Percentiles rank a stretch among this genome's conserved stretches.
Conservation (phyloP, 2,113 vertebrate species). For the Python bivittatus region DNA sequence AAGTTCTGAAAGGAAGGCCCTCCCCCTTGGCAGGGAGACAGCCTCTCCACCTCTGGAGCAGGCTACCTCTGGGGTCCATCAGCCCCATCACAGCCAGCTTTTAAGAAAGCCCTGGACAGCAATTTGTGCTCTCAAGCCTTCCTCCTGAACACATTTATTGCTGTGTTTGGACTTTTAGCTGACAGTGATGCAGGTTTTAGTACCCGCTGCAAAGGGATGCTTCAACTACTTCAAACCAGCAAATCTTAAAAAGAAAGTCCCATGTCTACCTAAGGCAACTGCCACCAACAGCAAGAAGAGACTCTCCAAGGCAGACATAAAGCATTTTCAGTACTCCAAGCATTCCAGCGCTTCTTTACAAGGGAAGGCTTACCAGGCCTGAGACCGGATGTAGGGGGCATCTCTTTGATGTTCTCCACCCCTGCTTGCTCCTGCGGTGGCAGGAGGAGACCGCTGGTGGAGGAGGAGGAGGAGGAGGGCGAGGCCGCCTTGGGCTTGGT, state of each 20-base stretch:
- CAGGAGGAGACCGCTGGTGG: background rate
- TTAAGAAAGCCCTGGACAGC: background rate
- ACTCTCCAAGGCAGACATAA: background rate
- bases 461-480: slow-evolving; percentile 55
- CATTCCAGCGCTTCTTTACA: fast-evolving
- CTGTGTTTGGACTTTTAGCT: background rate
- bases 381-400: slow-evolving; percentile 41
- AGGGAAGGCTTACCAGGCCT: slow-evolving; percentile 67
- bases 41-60: background rate
- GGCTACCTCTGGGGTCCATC: background rate
- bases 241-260: background rate
- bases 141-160: background rate
- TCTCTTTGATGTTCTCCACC: slow-evolving; percentile 46
- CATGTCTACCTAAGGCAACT: background rate
- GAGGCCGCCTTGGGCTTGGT: slow-evolving; percentile 73
- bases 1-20: background rate
- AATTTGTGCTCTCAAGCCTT: background rate
- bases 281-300: background rate
- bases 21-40: background rate
- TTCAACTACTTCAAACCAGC: background rate
- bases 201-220: background rate
- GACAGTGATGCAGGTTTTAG: background rate
- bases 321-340: too few species aligned
- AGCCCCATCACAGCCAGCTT: background rate
- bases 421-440: slow-evolving; percentile 49